These are phyloP conservation scores for Hephaestus fuliginosus DNA, from an alignment of 2,797 vertebrate genomes.

Conservation along the genomic window DNA sequence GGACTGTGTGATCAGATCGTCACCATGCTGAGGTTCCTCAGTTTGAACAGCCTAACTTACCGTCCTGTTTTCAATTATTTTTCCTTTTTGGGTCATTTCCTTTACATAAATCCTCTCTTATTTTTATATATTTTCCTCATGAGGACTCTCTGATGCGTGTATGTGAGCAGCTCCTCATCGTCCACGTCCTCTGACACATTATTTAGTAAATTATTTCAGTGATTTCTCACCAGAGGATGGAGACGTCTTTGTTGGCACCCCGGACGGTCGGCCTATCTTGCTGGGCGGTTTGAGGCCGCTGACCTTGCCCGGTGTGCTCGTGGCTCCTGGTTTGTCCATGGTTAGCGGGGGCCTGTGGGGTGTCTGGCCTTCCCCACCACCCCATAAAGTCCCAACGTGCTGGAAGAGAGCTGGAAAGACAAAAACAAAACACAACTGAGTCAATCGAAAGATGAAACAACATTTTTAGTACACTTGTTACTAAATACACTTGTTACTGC, in stretches of 20 bases:
- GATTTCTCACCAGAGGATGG: slow-evolving; percentile 77
- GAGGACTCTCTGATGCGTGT: not conserved
- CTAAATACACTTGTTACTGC: not conserved
- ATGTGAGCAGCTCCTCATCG: not conserved
- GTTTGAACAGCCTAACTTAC: not conserved
- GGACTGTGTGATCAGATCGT: slow-evolving; percentile 9
- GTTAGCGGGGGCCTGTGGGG: slow-evolving; percentile 5
- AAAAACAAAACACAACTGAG: not conserved
- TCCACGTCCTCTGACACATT: fast-evolving
- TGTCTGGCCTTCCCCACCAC: slow-evolving; percentile 59
- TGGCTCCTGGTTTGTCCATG: slow-evolving; percentile 75
- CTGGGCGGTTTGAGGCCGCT: slow-evolving; percentile 95
- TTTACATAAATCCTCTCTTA: not conserved
- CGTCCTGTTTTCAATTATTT: not conserved
- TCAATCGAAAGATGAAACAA: not conserved
- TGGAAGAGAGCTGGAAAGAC: slow-evolving; percentile 44
- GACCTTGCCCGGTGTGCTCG: slow-evolving; percentile 89
- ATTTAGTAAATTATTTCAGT: not conserved
- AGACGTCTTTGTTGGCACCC: slow-evolving; percentile 84
- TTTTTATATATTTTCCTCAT: not conserved
- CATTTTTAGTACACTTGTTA: not conserved
- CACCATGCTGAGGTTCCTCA: not conserved
- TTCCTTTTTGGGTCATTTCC: not conserved
- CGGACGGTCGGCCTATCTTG: slow-evolving; percentile 91
- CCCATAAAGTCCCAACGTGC: slow-evolving; percentile 49